Percentiles rank a stretch among this genome's conserved stretches.
Conservation (phyloP, 2,113 vertebrate genomes). For the Chloebia gouldiae region DNA sequence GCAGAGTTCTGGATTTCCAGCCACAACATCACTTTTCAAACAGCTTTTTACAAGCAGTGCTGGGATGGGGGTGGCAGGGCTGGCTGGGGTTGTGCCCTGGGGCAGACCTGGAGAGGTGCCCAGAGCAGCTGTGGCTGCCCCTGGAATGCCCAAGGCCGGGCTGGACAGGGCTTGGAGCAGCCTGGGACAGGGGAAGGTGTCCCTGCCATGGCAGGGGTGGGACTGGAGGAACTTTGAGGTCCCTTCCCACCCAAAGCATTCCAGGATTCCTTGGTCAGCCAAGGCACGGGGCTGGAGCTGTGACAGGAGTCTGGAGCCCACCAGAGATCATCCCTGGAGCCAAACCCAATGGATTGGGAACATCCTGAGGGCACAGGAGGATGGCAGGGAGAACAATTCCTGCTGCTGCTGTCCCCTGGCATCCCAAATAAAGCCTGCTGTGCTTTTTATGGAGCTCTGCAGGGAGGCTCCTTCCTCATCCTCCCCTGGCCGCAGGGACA, state of each 20-base stretch:
- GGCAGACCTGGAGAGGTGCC: not conserved
- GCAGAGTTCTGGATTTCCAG: not conserved
- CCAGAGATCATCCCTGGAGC: not conserved
- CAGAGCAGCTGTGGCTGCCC: not conserved
- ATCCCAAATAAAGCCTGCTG: not conserved
- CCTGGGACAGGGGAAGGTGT: not conserved
- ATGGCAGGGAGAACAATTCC: not conserved
- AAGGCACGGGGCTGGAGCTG: not conserved
- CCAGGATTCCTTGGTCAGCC: not conserved
- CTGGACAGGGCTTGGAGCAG: rapidly evolving
- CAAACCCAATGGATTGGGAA: not conserved
- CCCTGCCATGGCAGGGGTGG: not conserved
- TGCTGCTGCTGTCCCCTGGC: not conserved
- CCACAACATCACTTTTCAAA: not conserved
- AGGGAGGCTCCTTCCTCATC: not conserved
- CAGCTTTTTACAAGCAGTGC: rapidly evolving
- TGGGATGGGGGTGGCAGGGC: not conserved
- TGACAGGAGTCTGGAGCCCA: not conserved
- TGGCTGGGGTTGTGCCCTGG: not conserved
- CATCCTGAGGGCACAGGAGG: not conserved
- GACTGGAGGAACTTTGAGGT: not conserved
- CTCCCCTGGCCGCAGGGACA: not conserved
- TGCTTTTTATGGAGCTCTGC: not conserved
- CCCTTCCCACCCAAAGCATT: not conserved
- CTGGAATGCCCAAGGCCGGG: not conserved